phyloP scores from a whole-genome alignment of 2,888 invertebrate genomes.

The Achlya flavicornis region DNA sequence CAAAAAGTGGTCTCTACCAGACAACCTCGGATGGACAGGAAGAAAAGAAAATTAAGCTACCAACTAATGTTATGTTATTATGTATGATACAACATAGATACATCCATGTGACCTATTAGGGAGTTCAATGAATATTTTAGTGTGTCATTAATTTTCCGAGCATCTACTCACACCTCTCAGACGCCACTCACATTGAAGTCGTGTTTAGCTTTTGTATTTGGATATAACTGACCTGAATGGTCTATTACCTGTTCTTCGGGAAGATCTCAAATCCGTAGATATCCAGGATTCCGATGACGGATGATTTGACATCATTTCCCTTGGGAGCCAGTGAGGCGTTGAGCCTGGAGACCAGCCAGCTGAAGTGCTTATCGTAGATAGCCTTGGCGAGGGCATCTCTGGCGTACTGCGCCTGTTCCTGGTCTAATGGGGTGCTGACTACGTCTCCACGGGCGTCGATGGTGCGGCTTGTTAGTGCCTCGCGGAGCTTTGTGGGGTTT shows the following conservation, averaged over 20 bases:
- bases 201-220: too few relatives aligned
- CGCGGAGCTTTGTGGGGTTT: slow-evolving; percentile 84
- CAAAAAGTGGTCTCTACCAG: too few relatives aligned
- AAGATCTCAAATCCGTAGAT: slow-evolving; percentile 98
- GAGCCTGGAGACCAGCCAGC: slow-evolving; percentile 93
- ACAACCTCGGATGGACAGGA: too few relatives aligned
- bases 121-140: too few relatives aligned
- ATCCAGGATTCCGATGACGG: slow-evolving; percentile 94
- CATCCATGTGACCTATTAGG: too few relatives aligned
- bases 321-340: slow-evolving; percentile 89
- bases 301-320: slow-evolving; percentile 81
- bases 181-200: too few relatives aligned
- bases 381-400: slow-evolving; percentile 96
- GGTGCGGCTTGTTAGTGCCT: slow-evolving; percentile 92
- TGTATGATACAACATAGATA: too few relatives aligned
- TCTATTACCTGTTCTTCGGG: slow-evolving; percentile 89
- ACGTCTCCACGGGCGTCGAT: slow-evolving; percentile 94
- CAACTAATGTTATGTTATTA: too few relatives aligned
- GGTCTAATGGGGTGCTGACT: slow-evolving; percentile 90
- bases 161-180: too few relatives aligned
- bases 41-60: too few relatives aligned
- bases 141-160: too few relatives aligned
- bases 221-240: too few relatives aligned
- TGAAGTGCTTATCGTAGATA: slow-evolving; percentile 94
- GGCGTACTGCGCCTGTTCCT: slow-evolving; percentile 93